Conservation (phyloP, 2,888 invertebrate species). For the Drymonia ruficornis region DNA sequence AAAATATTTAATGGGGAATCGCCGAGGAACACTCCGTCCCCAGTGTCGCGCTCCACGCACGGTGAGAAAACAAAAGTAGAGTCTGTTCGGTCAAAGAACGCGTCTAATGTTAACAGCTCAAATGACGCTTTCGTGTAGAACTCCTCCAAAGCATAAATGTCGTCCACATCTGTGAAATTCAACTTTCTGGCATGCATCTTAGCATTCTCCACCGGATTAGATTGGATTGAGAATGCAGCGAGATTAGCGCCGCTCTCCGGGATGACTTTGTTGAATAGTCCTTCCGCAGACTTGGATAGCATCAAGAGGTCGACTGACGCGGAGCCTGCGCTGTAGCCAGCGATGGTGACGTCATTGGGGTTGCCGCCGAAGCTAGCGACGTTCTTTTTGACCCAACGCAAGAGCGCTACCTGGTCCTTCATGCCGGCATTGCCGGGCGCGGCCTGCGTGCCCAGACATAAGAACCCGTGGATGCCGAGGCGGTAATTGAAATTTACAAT, state of each 20-base stretch:
- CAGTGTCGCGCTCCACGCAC: slow-evolving; percentile 38
- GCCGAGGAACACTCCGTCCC: slow-evolving; percentile 45
- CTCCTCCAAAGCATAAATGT: slow-evolving; percentile 44
- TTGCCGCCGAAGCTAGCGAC: slow-evolving; percentile 58
- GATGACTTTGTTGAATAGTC: slow-evolving; percentile 53
- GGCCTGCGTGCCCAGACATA: slow-evolving; percentile 49
- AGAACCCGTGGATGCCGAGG: slow-evolving; percentile 42
- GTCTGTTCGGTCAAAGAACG: slow-evolving; percentile 14
- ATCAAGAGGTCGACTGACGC: slow-evolving; percentile 48
- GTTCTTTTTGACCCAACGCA: slow-evolving; percentile 47
- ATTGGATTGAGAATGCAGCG: slow-evolving; percentile 41
- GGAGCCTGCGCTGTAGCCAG: slow-evolving; percentile 56
- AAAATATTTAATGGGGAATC: slow-evolving; percentile 52
- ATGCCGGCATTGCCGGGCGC: slow-evolving; percentile 53
- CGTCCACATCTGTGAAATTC: slow-evolving; percentile 39
- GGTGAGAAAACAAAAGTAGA: slow-evolving; percentile 43
- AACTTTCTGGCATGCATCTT: slow-evolving; percentile 41
- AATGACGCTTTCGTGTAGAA: slow-evolving; percentile 11
- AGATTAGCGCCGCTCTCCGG: slow-evolving; percentile 49
- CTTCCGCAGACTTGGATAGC: slow-evolving; percentile 34
- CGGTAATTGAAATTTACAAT: slow-evolving; percentile 51
- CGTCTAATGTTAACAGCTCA: slow-evolving; percentile 8
- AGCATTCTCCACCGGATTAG: slow-evolving; percentile 49
- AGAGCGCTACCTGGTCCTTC: slow-evolving; percentile 47
- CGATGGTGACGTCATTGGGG: slow-evolving; percentile 53